Evolutionary conservation across 2,113 vertebrate genomes (phyloP).

Genomic region (Passer montanus): DNA sequence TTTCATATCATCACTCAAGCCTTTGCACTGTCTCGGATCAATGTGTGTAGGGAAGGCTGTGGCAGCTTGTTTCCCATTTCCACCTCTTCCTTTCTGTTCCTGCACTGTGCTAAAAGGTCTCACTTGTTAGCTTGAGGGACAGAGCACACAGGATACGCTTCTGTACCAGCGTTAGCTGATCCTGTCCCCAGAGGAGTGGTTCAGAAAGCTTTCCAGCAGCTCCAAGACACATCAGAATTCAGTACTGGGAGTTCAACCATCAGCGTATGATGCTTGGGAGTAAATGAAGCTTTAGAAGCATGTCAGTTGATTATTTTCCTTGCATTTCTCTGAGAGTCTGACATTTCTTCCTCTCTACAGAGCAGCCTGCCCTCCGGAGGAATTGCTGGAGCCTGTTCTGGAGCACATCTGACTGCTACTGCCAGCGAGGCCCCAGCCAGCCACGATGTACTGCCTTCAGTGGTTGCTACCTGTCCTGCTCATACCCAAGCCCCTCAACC

Average conservation of each 20-base stretch:
- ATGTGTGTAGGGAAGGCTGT: background rate
- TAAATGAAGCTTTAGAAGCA: background rate
- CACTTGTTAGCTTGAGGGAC: background rate
- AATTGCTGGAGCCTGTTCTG: background rate
- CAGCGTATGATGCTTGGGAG: background rate
- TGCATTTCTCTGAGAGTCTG: background rate
- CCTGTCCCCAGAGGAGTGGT: background rate
- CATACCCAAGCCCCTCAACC: slow-evolving; percentile 98
- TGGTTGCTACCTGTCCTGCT: slow-evolving; percentile 98
- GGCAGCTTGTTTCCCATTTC: background rate
- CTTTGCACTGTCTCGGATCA: background rate
- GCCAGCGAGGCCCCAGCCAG: slow-evolving; percentile 11
- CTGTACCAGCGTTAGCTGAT: background rate
- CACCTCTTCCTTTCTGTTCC: background rate
- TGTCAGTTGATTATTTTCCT: background rate
- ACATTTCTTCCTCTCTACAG: background rate
- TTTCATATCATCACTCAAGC: background rate
- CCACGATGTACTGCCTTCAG: slow-evolving; percentile 97
- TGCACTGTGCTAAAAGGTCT: background rate
- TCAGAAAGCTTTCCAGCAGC: background rate
- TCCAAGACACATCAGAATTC: background rate
- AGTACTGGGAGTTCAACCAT: background rate
- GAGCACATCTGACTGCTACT: background rate
- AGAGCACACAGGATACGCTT: background rate
- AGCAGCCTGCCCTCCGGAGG: background rate